phyloP scores from a whole-genome alignment of 2,888 invertebrate genomes.

The Drosophila neoperkinsi region DNA sequence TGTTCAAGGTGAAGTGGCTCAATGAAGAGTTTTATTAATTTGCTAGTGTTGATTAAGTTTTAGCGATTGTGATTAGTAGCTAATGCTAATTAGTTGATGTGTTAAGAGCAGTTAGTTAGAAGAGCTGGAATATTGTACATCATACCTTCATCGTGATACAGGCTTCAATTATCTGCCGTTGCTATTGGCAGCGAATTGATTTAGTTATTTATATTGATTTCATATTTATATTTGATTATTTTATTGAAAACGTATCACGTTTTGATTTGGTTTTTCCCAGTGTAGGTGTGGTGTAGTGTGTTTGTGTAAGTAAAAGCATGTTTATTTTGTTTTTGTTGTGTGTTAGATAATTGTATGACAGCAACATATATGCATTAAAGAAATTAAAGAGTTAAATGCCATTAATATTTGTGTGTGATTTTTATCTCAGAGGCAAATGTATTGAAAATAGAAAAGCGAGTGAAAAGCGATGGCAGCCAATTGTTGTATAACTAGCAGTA shows the following conservation, averaged over 20 bases:
- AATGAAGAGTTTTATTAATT: constrained; percentile 28
- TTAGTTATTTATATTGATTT: constrained; percentile 60
- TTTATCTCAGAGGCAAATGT: constrained; percentile 35
- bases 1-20: constrained; percentile 33
- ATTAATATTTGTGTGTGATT: constrained; percentile 55
- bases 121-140: constrained; percentile 71
- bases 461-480: constrained; percentile 48
- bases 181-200: constrained; percentile 86
- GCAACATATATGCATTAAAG: constrained; percentile 68
- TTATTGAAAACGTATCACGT: constrained; percentile 80
- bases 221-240: constrained; percentile 45
- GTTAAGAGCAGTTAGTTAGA: constrained; percentile 57
- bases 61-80: constrained; percentile 52
- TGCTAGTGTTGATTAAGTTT: constrained; percentile 34
- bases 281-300: constrained; percentile 50
- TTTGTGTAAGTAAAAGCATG: constrained; percentile 63
- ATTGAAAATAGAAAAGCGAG: constrained; percentile 34
- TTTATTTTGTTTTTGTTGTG: constrained; percentile 43
- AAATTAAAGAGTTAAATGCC: constrained; percentile 67
- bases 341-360: constrained; percentile 65
- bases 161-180: constrained; percentile 96
- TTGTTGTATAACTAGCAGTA: constrained; percentile 31
- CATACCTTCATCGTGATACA: constrained; percentile 97
- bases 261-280: constrained; percentile 38
- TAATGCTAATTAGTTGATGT: constrained; percentile 42